These are phyloP conservation scores for Dendrocincla tyrannina DNA, from an alignment of 2,797 vertebrate genomes.

Conservation along the genomic window DNA sequence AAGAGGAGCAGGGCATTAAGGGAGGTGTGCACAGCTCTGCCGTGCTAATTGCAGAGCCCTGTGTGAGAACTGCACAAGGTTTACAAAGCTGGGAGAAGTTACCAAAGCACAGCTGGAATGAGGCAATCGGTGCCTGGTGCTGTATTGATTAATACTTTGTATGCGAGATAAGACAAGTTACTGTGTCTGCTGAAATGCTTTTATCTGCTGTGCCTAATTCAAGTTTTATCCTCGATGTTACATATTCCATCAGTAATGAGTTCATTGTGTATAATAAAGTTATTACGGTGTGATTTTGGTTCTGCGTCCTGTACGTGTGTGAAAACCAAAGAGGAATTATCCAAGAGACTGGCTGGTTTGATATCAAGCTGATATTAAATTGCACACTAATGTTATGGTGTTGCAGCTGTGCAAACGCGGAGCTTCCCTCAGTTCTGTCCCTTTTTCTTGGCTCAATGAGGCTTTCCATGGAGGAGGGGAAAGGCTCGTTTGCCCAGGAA, in stretches of 20 bases:
- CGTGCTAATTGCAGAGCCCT: not conserved
- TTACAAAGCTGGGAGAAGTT: not conserved
- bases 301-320: not conserved
- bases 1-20: not conserved
- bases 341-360: not conserved
- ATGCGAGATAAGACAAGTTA: not conserved
- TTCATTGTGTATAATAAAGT: not conserved
- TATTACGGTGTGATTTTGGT: not conserved
- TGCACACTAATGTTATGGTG: not conserved
- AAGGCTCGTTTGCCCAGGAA: not conserved
- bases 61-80: not conserved
- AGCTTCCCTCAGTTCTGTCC: not conserved
- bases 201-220: not conserved
- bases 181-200: not conserved
- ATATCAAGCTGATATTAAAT: not conserved
- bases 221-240: not conserved
- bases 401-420: not conserved
- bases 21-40: not conserved
- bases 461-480: not conserved
- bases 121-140: not conserved
- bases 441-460: not conserved
- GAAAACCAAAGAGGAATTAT: not conserved
- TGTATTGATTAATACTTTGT: not conserved
- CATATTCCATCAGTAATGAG: not conserved
- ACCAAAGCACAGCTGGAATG: not conserved